A percentile compares a stretch with the other conserved stretches of the same genome.
Conservation (phyloP, 2,113 vertebrate genomes). For the Ophthalmotilapia sp. region DNA sequence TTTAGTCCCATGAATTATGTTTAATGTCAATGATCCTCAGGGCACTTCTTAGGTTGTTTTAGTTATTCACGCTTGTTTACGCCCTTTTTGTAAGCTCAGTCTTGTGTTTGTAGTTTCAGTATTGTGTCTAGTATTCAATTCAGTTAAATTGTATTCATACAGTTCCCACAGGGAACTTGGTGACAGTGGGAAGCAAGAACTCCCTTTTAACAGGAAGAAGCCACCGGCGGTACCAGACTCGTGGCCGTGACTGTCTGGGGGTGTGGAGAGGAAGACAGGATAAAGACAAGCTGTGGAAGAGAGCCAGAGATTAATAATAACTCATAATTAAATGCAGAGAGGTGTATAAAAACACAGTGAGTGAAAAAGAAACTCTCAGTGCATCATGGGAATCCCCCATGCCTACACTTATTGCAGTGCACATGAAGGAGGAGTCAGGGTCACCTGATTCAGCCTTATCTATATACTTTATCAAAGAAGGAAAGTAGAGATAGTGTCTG, state of each 20-base stretch:
- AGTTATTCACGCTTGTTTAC: rapidly evolving
- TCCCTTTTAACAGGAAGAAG: neutral
- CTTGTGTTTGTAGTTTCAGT: neutral
- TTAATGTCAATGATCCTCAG: neutral
- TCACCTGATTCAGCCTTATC: neutral
- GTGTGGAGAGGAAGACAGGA: neutral
- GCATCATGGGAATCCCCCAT: neutral
- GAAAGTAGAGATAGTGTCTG: neutral
- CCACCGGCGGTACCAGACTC: rapidly evolving
- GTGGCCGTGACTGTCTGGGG: rapidly evolving
- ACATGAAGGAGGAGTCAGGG: neutral
- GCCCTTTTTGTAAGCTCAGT: neutral
- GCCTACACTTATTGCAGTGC: neutral
- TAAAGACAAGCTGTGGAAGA: neutral
- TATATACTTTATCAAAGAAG: neutral
- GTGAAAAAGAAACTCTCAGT: neutral
- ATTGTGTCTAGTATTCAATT: neutral
- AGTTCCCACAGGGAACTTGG: neutral
- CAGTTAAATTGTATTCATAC: neutral
- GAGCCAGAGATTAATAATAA: neutral
- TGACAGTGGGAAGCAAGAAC: neutral
- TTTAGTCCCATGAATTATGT: neutral
- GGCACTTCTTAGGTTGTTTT: neutral
- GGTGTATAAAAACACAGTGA: neutral
- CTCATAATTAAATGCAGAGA: neutral